phyloP scores from a whole-genome alignment of 2,797 vertebrate genomes.

The Acanthornis magna region DNA sequence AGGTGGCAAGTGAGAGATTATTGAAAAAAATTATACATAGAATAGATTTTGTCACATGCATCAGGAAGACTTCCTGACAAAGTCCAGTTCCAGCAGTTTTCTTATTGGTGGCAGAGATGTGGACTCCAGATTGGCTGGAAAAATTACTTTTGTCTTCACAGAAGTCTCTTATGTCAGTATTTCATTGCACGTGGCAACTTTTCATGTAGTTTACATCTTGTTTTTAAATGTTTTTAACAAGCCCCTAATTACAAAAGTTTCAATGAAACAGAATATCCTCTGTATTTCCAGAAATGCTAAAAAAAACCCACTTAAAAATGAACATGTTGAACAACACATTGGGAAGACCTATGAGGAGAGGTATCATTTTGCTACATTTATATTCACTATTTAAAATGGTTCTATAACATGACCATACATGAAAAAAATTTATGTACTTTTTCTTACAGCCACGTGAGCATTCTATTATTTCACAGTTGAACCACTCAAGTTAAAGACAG shows the following conservation, averaged over 20 bases:
- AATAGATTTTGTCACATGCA: background rate
- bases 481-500: background rate
- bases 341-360: background rate
- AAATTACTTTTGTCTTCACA: background rate
- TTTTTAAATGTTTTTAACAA: background rate
- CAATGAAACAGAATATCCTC: background rate
- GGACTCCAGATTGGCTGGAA: background rate
- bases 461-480: background rate
- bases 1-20: background rate
- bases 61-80: background rate
- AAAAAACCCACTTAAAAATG: background rate
- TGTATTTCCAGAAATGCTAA: background rate
- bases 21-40: background rate
- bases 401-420: background rate
- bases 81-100: background rate
- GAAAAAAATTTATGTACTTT: background rate
- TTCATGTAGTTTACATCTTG: background rate
- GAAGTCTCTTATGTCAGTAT: background rate
- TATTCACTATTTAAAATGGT: background rate
- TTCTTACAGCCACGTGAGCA: background rate
- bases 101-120: background rate
- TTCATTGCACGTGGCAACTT: rapidly evolving
- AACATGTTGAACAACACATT: background rate
- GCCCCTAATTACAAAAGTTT: background rate
- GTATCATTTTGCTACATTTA: background rate